These are phyloP conservation scores for Gallinago stenura DNA, from an alignment of 2,797 vertebrate species.

Conservation along the genomic window DNA sequence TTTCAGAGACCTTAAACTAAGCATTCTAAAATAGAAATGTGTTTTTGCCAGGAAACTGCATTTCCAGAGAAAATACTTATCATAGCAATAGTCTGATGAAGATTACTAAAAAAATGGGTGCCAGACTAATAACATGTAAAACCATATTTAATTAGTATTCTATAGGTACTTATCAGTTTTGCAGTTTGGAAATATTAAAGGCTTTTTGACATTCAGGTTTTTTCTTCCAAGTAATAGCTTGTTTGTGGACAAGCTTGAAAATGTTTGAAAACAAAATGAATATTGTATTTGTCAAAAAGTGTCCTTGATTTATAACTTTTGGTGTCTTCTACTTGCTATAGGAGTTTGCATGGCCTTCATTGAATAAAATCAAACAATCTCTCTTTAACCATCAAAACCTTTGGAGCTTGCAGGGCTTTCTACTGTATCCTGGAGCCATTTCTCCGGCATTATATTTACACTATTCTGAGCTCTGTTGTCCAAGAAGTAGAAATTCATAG, in stretches of 20 bases:
- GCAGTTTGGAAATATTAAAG: conserved; percentile 50
- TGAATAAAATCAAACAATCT: neutral
- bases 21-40: conserved; percentile 76
- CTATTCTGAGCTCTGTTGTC: conserved; percentile 71
- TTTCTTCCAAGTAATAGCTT: conserved; percentile 59
- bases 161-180: conserved; percentile 65
- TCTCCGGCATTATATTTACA: conserved; percentile 42
- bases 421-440: neutral
- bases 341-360: neutral
- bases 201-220: conserved; percentile 63
- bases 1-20: conserved; percentile 70
- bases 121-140: conserved; percentile 73
- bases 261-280: conserved; percentile 23
- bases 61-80: conserved; percentile 68
- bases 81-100: conserved; percentile 75
- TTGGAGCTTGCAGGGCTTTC: neutral
- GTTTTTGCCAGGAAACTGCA: conserved; percentile 69
- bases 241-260: conserved; percentile 45
- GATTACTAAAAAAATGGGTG: conserved; percentile 72
- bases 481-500: conserved; percentile 70
- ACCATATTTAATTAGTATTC: conserved; percentile 70
- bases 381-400: neutral
- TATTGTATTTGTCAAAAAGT: neutral
- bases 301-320: neutral
- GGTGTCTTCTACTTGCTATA: neutral